Conservation (phyloP, 2,113 vertebrate genomes). For the Cricetomys ansorgei region DNA sequence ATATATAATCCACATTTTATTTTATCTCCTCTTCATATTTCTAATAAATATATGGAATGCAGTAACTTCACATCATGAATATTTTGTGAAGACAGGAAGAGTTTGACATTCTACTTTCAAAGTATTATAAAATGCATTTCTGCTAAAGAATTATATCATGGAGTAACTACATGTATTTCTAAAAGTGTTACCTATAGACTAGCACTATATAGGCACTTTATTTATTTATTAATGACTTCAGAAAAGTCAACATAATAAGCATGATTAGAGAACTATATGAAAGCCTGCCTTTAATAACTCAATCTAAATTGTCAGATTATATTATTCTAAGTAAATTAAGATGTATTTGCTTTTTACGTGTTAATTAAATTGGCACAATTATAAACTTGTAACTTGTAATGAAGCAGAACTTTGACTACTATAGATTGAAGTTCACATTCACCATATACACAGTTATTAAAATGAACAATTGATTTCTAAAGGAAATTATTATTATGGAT, state of each 20-base stretch:
- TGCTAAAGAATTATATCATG: background rate
- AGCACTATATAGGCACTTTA: background rate
- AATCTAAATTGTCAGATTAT: background rate
- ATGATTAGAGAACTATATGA: background rate
- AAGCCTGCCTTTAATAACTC: slow-evolving; percentile 16
- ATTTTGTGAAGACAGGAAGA: background rate
- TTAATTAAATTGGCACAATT: slow-evolving; percentile 51
- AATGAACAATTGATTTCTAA: slow-evolving; percentile 80
- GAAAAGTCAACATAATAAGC: background rate
- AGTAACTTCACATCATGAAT: background rate
- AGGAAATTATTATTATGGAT: slow-evolving; percentile 78
- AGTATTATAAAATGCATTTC: slow-evolving; percentile 16
- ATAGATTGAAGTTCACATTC: slow-evolving; percentile 60
- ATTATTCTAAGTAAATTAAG: slow-evolving; percentile 57
- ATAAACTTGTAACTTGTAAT: slow-evolving; percentile 46
- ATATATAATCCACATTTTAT: background rate
- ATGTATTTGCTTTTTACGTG: slow-evolving; percentile 36
- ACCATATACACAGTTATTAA: slow-evolving; percentile 67
- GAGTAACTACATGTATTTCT: background rate
- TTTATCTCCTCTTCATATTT: background rate
- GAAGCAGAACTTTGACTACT: background rate
- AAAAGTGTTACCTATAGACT: background rate
- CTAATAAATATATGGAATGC: background rate
- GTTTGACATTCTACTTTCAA: background rate
- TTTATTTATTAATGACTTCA: slow-evolving; percentile 32